These are phyloP conservation scores for Callyntrura sp. DNA, from an alignment of 2,888 invertebrate genomes.

Conservation along the genomic window DNA sequence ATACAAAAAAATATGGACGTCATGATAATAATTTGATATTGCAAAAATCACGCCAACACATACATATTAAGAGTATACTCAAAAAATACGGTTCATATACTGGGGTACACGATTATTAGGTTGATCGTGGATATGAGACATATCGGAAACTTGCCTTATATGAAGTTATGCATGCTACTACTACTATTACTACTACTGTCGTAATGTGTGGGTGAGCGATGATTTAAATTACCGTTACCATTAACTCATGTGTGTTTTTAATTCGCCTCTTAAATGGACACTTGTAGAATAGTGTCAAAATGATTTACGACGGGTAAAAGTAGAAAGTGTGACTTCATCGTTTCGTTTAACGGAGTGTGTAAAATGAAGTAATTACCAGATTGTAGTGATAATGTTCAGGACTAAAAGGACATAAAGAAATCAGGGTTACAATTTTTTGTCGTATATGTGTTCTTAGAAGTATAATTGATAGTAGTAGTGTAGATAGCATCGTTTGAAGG, in stretches of 20 bases:
- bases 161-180: constrained; percentile 18
- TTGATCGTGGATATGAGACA: constrained; percentile 80
- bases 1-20: constrained; percentile 9
- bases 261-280: not conserved
- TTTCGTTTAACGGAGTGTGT: not conserved
- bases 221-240: too few relatives aligned
- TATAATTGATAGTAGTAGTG: too few relatives aligned
- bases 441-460: not conserved
- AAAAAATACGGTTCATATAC: constrained; percentile 53
- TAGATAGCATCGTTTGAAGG: not conserved
- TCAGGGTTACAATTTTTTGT: constrained; percentile 10
- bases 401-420: not conserved
- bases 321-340: not conserved
- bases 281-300: not conserved
- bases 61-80: constrained; percentile 21
- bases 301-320: not conserved
- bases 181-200: not conserved
- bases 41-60: constrained; percentile 25
- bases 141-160: constrained; percentile 83
- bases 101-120: constrained; percentile 58
- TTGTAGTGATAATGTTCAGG: not conserved
- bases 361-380: not conserved
- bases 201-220: not conserved
- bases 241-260: not conserved
- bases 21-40: constrained; percentile 22